Percentiles rank a stretch among this genome's conserved stretches.
These are phyloP conservation scores for Electrona antarctica DNA, from an alignment of 2,113 vertebrate species.

Conservation along the genomic window DNA sequence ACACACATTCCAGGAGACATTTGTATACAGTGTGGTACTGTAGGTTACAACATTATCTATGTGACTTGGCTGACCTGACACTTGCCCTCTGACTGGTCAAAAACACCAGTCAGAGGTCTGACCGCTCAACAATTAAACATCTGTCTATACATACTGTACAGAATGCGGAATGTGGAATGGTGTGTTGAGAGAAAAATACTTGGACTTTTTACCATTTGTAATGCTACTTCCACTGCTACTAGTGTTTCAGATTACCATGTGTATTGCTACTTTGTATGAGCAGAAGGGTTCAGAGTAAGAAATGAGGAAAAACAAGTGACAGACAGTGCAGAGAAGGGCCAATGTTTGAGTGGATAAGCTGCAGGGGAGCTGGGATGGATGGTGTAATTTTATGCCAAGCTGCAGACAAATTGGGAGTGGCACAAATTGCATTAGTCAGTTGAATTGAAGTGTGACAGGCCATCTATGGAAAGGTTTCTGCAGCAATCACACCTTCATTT, in stretches of 20 bases:
- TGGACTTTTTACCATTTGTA: too few relatives aligned
- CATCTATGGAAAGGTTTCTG: conserved; percentile 1
- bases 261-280: conserved; percentile 11
- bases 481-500: neutral
- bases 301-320: neutral
- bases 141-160: too few relatives aligned
- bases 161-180: too few relatives aligned
- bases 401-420: conserved; percentile 20
- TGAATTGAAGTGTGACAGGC: conserved; percentile 13
- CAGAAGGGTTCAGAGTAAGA: conserved; percentile 30
- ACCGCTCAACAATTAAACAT: too few relatives aligned
- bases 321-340: neutral
- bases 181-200: too few relatives aligned
- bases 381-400: conserved; percentile 18
- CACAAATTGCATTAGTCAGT: conserved; percentile 16
- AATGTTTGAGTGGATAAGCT: conserved; percentile 4
- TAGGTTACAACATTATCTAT: too few relatives aligned
- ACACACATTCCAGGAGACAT: too few relatives aligned
- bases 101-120: too few relatives aligned
- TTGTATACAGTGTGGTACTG: too few relatives aligned
- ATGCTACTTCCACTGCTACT: too few relatives aligned
- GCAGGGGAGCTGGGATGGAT: conserved; percentile 11
- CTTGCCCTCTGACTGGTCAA: too few relatives aligned
- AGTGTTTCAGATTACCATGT: neutral
- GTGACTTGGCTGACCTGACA: too few relatives aligned